phyloP scores from a whole-genome alignment of 2,888 invertebrate genomes.

The Macropis europaea region DNA sequence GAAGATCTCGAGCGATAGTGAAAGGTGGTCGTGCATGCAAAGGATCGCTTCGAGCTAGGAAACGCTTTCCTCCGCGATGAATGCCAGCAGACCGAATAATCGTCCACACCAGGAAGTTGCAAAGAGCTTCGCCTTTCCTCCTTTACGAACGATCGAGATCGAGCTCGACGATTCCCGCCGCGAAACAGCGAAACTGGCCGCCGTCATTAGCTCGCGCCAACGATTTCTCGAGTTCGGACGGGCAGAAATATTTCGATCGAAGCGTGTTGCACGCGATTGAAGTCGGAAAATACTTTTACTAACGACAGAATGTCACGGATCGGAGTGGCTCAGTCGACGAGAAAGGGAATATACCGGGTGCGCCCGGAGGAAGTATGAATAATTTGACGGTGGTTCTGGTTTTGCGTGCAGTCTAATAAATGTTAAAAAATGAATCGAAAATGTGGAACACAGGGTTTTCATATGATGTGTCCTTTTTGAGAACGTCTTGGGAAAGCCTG shows the following conservation, averaged over 20 bases:
- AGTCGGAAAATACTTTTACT: slow-evolving; percentile 2
- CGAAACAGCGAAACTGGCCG: no score
- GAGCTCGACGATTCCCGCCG: no score
- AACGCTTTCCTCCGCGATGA: slow-evolving; percentile 26
- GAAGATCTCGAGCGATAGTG: slow-evolving; percentile 33
- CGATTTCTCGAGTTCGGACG: neutral
- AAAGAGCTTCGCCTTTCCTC: neutral
- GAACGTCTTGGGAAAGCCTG: no score
- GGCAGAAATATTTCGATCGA: neutral
- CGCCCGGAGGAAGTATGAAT: no score
- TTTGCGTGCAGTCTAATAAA: no score
- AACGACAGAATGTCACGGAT: neutral
- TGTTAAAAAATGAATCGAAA: no score
- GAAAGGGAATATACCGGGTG: no score
- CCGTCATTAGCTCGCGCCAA: no score
- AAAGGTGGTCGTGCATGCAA: slow-evolving; percentile 27
- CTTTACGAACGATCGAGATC: neutral
- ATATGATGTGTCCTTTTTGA: no score
- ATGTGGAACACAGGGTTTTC: no score
- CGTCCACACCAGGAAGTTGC: slow-evolving; percentile 16
- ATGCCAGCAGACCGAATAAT: slow-evolving; percentile 18
- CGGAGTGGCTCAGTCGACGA: neutral
- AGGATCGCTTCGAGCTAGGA: slow-evolving; percentile 15
- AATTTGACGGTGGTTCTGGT: no score
- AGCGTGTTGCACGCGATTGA: neutral